Evolutionary conservation across 92 coral and sea anemone genomes (phyloP), one percentile per base, ranked within the genome.

Genomic region (Zoanthus solanderi): DNA sequence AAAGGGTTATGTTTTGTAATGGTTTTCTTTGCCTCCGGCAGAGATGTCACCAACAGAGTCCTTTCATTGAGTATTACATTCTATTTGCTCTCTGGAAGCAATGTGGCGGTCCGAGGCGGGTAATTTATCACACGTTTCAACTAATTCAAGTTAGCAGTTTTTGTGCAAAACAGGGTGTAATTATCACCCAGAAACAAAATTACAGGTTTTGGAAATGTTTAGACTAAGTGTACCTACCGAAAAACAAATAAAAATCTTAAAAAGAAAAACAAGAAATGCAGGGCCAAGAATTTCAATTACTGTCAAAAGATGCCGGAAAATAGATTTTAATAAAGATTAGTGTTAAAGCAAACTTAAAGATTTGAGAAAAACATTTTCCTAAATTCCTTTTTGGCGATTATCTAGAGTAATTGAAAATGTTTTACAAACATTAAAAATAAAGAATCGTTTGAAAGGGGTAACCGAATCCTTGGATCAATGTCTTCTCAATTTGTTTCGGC

Each of bases 11-110:
- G 67, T 73, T 63, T 66, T 81, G 73, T 66, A 81, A 48, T 81
- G 85, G 42, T 63, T 81, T 81, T n/a, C 75, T 23, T 81, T 65
- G 85, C 85, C 85, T 81, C 85, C 60, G 85, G 85, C 75, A 9
- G 75, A 42, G 75, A 44, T 42, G 28, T 81, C 75, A 46, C 75
- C 85, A 60, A 42, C 74, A n/a, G 74, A 46, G 75, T 18, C 28
- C 31, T 46, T 81, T 46, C 60, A 67, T 66, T 75, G 48, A 66
- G 57, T 81, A 67, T 67, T 65, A 65, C 58, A 18, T 81, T 65
- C 44, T 47, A 68, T 81, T 65, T 81, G 85, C 85, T 44, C 14
- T 81, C 48, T 66, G 47, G 10, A 46, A 77, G 14, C 28, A 29
- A 66, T 66, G 85, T 66, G 75, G 75, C 63, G 31, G 85, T 48